Evolutionary conservation across 1,140 invertebrate species (phyloP).

Genomic region (Akabosia matsudoensis): DNA sequence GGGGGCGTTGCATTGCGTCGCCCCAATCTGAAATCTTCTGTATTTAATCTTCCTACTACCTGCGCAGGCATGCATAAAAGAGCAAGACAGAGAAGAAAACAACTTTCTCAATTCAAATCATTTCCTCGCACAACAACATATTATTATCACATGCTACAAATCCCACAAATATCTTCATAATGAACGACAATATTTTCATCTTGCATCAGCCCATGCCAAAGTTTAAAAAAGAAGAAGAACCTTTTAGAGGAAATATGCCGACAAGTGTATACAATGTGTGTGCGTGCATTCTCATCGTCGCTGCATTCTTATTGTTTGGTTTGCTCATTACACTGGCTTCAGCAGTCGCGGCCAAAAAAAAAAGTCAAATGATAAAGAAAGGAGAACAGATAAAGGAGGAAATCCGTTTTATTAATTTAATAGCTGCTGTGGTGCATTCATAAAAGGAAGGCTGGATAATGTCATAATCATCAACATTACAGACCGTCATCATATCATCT

Average conservation of each 20-base stretch:
- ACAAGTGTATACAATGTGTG: too few species aligned
- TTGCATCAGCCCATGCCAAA: too few species aligned
- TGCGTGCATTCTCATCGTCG: not conserved
- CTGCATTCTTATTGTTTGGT: constrained; percentile 22
- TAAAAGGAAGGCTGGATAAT: constrained; percentile 20
- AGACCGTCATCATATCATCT: not conserved
- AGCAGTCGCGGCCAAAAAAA: not conserved
- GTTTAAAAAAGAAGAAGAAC: not conserved
- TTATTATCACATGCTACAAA: constrained; percentile 14
- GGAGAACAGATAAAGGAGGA: not conserved
- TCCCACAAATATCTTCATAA: constrained; percentile 7
- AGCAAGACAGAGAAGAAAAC: not conserved
- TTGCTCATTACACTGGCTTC: not conserved
- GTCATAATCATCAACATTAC: constrained; percentile 18
- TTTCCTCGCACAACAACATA: too few species aligned
- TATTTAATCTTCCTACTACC: not conserved
- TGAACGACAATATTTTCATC: constrained; percentile 1
- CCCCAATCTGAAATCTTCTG: not conserved
- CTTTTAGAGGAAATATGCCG: constrained; percentile 1
- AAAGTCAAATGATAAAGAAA: not conserved
- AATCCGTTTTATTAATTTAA: constrained; percentile 17
- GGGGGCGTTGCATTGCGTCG: not conserved
- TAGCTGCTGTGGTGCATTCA: constrained; percentile 14
- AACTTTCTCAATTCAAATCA: not conserved
- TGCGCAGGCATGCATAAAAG: not conserved